Percentiles rank a stretch among this genome's conserved stretches.
Conservation (phyloP, 92 coral and sea anemone genomes). For the Pocillopora meandrina region DNA sequence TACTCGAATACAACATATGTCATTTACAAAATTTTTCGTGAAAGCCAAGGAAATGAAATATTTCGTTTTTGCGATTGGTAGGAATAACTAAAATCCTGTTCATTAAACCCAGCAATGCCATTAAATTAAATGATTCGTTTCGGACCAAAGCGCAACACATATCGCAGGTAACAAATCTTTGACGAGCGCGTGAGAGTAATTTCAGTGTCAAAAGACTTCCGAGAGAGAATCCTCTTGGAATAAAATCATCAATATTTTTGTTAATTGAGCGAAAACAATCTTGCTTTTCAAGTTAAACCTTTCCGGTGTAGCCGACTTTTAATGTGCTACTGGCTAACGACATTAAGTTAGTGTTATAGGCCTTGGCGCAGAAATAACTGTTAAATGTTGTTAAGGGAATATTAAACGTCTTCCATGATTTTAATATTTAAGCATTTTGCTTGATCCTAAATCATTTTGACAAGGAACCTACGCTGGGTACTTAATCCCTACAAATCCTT, state of each 20-base stretch:
- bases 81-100: not conserved
- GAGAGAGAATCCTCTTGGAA: not conserved
- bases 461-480: not conserved
- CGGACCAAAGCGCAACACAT: not conserved
- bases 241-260: not conserved
- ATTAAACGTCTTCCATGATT: slow-evolving; percentile 2
- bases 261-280: not conserved
- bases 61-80: not conserved
- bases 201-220: not conserved
- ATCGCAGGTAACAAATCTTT: not conserved
- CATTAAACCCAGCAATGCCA: not conserved
- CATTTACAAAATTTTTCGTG: not conserved
- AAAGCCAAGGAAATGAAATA: not conserved
- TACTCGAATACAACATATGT: not conserved
- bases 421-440: slow-evolving; percentile 4
- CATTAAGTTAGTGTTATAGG: not conserved
- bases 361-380: slow-evolving; percentile 20
- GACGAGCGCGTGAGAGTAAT: not conserved
- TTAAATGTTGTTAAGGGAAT: slow-evolving; percentile 34
- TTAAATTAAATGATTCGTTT: not conserved
- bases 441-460: not conserved
- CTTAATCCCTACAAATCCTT: not conserved
- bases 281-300: slow-evolving; percentile 7
- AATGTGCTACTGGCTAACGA: not conserved
- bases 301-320: not conserved